Evolutionary conservation across 1,140 invertebrate genomes (phyloP).

Genomic region (Hermetia illucens): DNA sequence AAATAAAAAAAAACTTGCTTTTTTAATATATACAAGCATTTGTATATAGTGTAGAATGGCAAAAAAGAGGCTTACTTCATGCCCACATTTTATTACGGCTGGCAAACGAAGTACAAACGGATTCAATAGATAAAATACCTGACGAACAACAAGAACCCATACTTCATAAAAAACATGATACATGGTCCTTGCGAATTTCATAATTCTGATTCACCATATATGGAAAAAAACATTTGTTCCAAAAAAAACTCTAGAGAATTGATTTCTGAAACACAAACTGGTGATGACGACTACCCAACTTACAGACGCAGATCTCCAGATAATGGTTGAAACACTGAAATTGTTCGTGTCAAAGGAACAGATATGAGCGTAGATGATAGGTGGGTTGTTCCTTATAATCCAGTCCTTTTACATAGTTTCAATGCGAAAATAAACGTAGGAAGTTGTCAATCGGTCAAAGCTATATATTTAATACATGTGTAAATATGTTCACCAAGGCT

Average conservation of each 20-base stretch:
- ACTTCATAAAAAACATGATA: conserved; percentile 32
- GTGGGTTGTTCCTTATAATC: conserved; percentile 17
- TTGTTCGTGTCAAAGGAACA: conserved; percentile 11
- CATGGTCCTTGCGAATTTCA: conserved; percentile 31
- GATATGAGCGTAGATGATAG: conserved; percentile 11
- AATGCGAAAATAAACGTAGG: conserved; percentile 19
- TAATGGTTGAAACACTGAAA: conserved; percentile 21
- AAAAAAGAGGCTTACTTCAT: conserved; percentile 36
- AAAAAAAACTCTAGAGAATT: conserved; percentile 13
- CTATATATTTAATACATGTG: conserved; percentile 32
- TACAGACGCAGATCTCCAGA: conserved; percentile 23
- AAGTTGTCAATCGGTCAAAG: conserved; percentile 18
- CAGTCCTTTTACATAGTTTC: conserved; percentile 10
- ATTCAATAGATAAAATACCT: conserved; percentile 34
- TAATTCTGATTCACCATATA: conserved; percentile 13
- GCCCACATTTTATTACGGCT: conserved; percentile 22
- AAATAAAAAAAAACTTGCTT: no score
- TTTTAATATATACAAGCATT: no score
- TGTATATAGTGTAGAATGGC: conserved; percentile 37
- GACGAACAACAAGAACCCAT: conserved; percentile 23
- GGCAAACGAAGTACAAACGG: conserved; percentile 18
- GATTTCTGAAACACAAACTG: conserved; percentile 13
- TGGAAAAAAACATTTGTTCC: conserved; percentile 8
- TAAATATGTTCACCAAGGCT: conserved; percentile 32
- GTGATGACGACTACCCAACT: conserved; percentile 29